These are phyloP conservation scores for Copidosoma aretas DNA, from an alignment of 2,888 invertebrate species.

Conservation along the genomic window DNA sequence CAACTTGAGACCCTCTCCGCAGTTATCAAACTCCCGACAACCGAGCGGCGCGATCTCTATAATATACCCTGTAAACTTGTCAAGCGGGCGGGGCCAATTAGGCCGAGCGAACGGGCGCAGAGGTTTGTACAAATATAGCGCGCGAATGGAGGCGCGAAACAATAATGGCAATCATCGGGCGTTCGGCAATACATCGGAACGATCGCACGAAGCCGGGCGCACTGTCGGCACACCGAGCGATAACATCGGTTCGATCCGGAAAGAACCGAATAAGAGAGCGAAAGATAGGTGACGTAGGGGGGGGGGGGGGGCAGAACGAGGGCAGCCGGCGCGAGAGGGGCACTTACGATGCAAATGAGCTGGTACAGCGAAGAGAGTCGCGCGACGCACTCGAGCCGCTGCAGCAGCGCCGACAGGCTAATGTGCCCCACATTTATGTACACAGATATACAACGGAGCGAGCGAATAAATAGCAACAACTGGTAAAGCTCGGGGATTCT, in stretches of 20 bases:
- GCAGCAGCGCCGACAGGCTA: conserved; percentile 55
- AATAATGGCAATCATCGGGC: too few species aligned
- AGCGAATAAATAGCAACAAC: conserved; percentile 63
- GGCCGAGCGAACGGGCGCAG: background rate
- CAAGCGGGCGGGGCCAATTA: conserved; percentile 2
- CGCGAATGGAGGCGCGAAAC: background rate
- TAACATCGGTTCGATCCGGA: conserved; percentile 52
- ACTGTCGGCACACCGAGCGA: too few species aligned
- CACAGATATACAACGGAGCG: conserved; percentile 58
- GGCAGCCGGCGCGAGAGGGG: conserved; percentile 59
- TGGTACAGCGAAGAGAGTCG: background rate
- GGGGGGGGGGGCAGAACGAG: conserved; percentile 57
- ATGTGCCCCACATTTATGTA: conserved; percentile 21
- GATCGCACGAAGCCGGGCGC: too few species aligned
- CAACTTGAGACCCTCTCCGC: too few species aligned
- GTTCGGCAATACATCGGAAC: too few species aligned
- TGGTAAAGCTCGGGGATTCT: conserved; percentile 51
- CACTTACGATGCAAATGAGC: conserved; percentile 51
- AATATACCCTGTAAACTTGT: background rate
- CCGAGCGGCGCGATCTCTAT: too few species aligned
- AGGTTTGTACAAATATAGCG: too few species aligned
- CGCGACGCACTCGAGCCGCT: conserved; percentile 52
- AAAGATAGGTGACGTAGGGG: too few species aligned
- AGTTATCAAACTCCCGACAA: too few species aligned
- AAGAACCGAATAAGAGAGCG: conserved; percentile 55